A percentile compares a stretch with the other conserved stretches of the same genome.
Evolutionary conservation across 2,888 invertebrate species (phyloP).

Genomic region (Sphaerophoria rueppellii): DNA sequence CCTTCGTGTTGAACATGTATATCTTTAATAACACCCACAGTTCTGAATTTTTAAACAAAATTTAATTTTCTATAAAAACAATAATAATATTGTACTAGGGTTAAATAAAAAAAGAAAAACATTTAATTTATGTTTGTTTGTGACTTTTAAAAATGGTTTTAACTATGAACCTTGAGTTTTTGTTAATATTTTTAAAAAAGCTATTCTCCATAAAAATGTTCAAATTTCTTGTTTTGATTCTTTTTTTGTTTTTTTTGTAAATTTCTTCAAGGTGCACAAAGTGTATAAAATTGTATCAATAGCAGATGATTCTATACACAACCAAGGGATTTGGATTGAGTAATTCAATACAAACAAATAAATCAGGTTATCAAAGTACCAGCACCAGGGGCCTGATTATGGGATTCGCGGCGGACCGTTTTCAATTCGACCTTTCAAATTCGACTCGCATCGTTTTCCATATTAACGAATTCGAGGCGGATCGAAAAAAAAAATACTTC

Average conservation of each 20-base stretch:
- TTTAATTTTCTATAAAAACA: constrained; percentile 42
- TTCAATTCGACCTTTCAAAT: too few relatives aligned
- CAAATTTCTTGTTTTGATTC: background rate
- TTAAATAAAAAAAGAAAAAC: background rate
- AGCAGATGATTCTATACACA: constrained; percentile 3
- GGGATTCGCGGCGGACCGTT: too few relatives aligned
- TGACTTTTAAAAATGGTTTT: background rate
- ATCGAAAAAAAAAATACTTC: too few relatives aligned
- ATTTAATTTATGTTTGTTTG: background rate
- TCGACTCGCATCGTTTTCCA: too few relatives aligned
- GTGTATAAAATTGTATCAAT: constrained; percentile 3
- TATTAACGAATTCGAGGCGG: too few relatives aligned
- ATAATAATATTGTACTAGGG: constrained; percentile 5
- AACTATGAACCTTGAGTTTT: background rate
- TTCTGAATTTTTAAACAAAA: constrained; percentile 53
- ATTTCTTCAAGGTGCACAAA: constrained; percentile 1
- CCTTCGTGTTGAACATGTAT: constrained; percentile 42
- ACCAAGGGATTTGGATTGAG: background rate
- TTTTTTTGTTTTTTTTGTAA: constrained; percentile 4
- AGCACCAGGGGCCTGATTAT: too few relatives aligned
- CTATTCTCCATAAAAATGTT: constrained; percentile 10
- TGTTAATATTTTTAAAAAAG: constrained; percentile 9
- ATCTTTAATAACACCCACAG: constrained; percentile 56
- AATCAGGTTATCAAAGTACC: too few relatives aligned
- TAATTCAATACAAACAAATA: background rate